Evolutionary conservation across 1,140 invertebrate species (phyloP).

Genomic region (Luehdorfia chinensis): DNA sequence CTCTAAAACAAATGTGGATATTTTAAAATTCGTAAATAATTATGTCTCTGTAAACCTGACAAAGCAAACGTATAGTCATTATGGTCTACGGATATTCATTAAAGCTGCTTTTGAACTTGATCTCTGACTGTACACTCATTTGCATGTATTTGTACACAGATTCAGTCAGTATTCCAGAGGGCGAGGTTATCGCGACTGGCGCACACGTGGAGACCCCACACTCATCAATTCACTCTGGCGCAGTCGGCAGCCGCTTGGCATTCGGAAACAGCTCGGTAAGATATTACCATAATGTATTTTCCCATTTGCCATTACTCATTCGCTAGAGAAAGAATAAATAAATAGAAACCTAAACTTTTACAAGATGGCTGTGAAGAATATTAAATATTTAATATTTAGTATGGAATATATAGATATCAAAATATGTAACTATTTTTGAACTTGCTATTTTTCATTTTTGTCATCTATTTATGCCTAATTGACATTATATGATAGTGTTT

Average conservation of each 20-base stretch:
- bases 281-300: conserved; percentile 12
- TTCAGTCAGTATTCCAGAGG: conserved; percentile 78
- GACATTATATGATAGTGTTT: too few species aligned
- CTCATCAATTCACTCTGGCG: conserved; percentile 83
- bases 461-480: too few species aligned
- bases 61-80: conserved; percentile 7
- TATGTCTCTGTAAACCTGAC: background rate
- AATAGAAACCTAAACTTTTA: background rate
- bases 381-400: too few species aligned
- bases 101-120: background rate
- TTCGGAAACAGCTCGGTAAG: conserved; percentile 81
- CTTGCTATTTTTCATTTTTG: too few species aligned
- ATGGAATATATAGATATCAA: too few species aligned
- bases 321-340: conserved; percentile 1
- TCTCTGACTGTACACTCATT: conserved; percentile 17
- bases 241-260: conserved; percentile 83
- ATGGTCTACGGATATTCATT: background rate
- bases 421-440: too few species aligned
- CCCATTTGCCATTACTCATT: conserved; percentile 6
- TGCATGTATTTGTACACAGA: conserved; percentile 58
- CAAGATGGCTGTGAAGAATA: too few species aligned
- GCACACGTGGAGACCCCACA: conserved; percentile 80
- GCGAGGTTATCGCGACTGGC: conserved; percentile 81
- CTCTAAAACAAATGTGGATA: conserved; percentile 20
- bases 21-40: background rate